These are phyloP conservation scores for Sylvilagus floridanus DNA, from an alignment of 2,797 vertebrate species.

Conservation along the genomic window DNA sequence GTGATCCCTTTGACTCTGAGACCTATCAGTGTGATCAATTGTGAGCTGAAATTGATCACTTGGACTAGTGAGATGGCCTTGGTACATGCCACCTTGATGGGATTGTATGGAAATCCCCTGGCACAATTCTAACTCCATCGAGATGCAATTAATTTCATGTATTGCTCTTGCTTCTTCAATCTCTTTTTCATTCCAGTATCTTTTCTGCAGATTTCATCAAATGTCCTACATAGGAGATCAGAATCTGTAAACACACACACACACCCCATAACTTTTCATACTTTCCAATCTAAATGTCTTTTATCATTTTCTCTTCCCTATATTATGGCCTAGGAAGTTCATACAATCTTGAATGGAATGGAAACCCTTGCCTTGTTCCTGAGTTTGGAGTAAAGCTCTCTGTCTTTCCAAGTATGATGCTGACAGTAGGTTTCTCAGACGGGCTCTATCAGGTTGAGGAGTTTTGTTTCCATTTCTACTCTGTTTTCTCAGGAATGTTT, in stretches of 20 bases:
- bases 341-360: not conserved
- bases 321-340: not conserved
- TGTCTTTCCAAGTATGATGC: not conserved
- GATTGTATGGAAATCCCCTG: too few relatives aligned
- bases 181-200: not conserved
- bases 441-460: not conserved
- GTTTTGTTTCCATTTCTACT: not conserved
- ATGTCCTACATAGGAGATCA: not conserved
- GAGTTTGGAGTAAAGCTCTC: not conserved
- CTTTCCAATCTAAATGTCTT: not conserved
- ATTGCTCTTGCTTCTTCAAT: not conserved
- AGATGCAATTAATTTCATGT: constrained; percentile 17
- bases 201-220: not conserved
- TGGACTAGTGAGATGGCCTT: too few relatives aligned
- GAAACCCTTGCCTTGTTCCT: not conserved
- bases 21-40: too few relatives aligned
- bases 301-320: not conserved
- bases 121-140: too few relatives aligned
- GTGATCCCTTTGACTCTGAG: too few relatives aligned
- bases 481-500: constrained; percentile 34
- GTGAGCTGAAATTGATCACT: too few relatives aligned
- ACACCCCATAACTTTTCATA: not conserved
- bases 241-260: too few relatives aligned
- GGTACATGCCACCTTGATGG: too few relatives aligned
- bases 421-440: not conserved